phyloP scores from a whole-genome alignment of 2,888 invertebrate species.

The Nesidiocoris tenuis region DNA sequence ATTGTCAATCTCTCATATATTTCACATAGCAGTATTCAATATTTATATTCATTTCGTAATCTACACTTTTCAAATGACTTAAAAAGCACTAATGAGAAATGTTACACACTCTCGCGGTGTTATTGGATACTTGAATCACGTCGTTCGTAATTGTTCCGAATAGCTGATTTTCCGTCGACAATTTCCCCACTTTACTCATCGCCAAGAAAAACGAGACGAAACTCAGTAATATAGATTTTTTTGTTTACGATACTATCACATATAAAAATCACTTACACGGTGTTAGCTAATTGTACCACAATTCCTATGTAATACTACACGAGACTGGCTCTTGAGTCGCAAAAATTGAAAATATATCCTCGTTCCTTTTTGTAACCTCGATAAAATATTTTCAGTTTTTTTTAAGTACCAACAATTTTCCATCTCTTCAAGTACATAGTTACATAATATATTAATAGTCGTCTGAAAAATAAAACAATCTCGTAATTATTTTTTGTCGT shows the following conservation, averaged over 20 bases:
- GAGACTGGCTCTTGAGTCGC: slow-evolving; percentile 26
- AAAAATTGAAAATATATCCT: slow-evolving; percentile 29
- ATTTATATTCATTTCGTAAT: slow-evolving; percentile 10
- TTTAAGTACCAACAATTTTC: slow-evolving; percentile 30
- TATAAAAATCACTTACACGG: slow-evolving; percentile 42
- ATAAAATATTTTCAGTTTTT: slow-evolving; percentile 29
- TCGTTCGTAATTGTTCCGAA: slow-evolving; percentile 26
- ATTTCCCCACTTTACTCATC: slow-evolving; percentile 7
- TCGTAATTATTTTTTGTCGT: slow-evolving; percentile 17
- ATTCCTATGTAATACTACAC: slow-evolving; percentile 30
- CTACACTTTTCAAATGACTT: slow-evolving; percentile 32
- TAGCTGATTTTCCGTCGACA: slow-evolving; percentile 6
- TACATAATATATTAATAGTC: slow-evolving; percentile 20
- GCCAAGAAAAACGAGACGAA: neutral
- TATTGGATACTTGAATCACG: slow-evolving; percentile 26
- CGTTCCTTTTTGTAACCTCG: slow-evolving; percentile 19
- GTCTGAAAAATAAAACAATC: slow-evolving; percentile 31
- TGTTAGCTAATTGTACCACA: slow-evolving; percentile 40
- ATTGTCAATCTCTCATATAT: slow-evolving; percentile 39
- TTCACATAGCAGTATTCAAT: slow-evolving; percentile 7
- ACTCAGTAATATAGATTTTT: slow-evolving; percentile 2
- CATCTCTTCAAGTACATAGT: no score
- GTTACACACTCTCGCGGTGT: slow-evolving; percentile 30
- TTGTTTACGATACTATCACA: slow-evolving; percentile 41
- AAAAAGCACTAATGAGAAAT: slow-evolving; percentile 35